Conservation (phyloP, 2,797 vertebrate species). For the Sphenodon punctatus region DNA sequence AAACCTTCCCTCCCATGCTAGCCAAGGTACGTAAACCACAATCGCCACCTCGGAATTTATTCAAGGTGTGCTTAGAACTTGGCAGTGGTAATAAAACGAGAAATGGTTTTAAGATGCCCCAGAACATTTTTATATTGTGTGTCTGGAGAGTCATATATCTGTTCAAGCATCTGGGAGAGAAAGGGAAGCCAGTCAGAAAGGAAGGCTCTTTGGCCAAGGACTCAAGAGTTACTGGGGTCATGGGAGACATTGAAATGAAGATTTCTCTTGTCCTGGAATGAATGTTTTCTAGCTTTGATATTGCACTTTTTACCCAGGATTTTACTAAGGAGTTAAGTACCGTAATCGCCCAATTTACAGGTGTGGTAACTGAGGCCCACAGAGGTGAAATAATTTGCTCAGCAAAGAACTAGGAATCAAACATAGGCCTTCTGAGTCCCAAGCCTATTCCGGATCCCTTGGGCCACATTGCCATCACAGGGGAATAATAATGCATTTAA, state of each 20-base stretch:
- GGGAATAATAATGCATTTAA: rapidly evolving
- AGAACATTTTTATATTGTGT: constrained; percentile 42
- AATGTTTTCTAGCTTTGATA: not conserved
- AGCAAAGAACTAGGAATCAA: not conserved
- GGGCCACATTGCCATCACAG: rapidly evolving
- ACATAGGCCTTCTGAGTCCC: not conserved
- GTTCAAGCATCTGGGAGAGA: not conserved
- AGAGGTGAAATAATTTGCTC: no score
- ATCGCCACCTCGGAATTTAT: constrained; percentile 50
- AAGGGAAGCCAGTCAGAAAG: not conserved
- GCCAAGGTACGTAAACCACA: constrained; percentile 41
- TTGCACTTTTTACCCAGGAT: not conserved
- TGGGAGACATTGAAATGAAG: not conserved
- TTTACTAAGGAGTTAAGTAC: not conserved
- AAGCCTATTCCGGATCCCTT: not conserved
- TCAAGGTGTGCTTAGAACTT: constrained; percentile 50
- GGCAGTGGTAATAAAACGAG: constrained; percentile 29
- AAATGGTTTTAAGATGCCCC: constrained; percentile 31
- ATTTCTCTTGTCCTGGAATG: not conserved
- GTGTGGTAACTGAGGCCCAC: not conserved
- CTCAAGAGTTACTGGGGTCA: rapidly evolving
- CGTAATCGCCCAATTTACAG: not conserved
- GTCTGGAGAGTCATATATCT: constrained; percentile 1
- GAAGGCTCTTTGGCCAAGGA: not conserved
- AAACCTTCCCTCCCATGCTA: constrained; percentile 41